Percentiles rank a stretch among this genome's conserved stretches.
These are phyloP conservation scores for Coptodon bakossiorum DNA, from an alignment of 2,113 vertebrate species.

Conservation along the genomic window DNA sequence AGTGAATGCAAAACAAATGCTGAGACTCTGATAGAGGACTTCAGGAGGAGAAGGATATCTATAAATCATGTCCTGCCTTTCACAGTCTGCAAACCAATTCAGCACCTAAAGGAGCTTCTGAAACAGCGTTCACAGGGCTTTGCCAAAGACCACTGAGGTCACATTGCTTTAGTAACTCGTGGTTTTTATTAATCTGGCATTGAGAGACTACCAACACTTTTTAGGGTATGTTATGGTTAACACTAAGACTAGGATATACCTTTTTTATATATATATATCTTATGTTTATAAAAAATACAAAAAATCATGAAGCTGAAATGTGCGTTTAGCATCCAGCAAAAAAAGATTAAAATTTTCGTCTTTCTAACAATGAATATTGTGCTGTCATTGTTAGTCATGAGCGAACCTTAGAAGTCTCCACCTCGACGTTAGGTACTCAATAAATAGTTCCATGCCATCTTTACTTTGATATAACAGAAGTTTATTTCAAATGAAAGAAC, in stretches of 20 bases:
- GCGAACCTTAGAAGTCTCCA: accelerated
- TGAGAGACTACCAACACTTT: neutral
- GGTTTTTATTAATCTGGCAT: neutral
- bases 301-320: neutral
- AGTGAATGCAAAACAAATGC: neutral
- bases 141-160: neutral
- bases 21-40: neutral
- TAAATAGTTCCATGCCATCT: neutral
- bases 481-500: neutral
- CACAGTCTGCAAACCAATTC: neutral
- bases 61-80: neutral
- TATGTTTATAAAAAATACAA: neutral
- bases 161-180: neutral
- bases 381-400: neutral
- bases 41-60: neutral
- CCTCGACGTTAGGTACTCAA: accelerated
- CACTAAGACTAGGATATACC: neutral
- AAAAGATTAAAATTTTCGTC: neutral
- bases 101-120: neutral
- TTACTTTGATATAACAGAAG: neutral
- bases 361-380: neutral
- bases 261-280: accelerated
- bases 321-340: neutral
- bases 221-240: neutral
- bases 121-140: neutral